Conservation (phyloP, 2,797 vertebrate genomes). For the Takifugu ocellatus region DNA sequence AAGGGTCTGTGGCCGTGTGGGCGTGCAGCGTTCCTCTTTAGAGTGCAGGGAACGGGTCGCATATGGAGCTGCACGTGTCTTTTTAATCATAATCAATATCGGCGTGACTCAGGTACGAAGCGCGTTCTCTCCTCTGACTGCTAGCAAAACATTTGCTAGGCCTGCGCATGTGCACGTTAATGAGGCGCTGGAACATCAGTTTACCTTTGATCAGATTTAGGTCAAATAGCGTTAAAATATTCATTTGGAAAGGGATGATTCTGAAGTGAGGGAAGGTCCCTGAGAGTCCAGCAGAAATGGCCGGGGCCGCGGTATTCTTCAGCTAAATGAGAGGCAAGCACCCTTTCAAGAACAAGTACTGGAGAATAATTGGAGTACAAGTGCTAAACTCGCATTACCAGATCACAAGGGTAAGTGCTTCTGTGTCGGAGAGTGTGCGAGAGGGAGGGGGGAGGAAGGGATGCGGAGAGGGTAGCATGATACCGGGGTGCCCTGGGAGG, state of each 20-base stretch:
- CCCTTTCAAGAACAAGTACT: slow-evolving; percentile 72
- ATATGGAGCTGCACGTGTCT: slow-evolving; percentile 4
- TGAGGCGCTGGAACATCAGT: slow-evolving; percentile 35
- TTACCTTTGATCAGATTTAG: slow-evolving; percentile 43
- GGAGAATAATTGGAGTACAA: slow-evolving; percentile 74
- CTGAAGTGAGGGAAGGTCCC: slow-evolving; percentile 44
- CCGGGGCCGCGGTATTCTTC: slow-evolving; percentile 59
- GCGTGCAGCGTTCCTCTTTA: slow-evolving; percentile 3
- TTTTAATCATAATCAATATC: slow-evolving; percentile 3
- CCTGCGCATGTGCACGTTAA: not conserved
- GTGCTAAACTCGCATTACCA: slow-evolving; percentile 66
- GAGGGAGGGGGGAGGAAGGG: slow-evolving; percentile 29
- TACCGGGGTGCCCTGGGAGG: slow-evolving; percentile 32
- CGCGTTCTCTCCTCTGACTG: not conserved
- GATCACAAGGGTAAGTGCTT: slow-evolving; percentile 69
- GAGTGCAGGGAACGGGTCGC: slow-evolving; percentile 1
- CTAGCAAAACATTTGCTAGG: not conserved
- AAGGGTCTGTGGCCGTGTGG: slow-evolving; percentile 10
- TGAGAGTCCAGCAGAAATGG: slow-evolving; percentile 57
- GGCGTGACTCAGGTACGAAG: slow-evolving; percentile 11
- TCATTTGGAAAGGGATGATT: slow-evolving; percentile 45
- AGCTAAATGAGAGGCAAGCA: slow-evolving; percentile 66
- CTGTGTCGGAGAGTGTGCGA: slow-evolving; percentile 44
- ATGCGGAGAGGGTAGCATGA: slow-evolving; percentile 40
- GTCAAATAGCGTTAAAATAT: slow-evolving; percentile 48